A percentile compares a stretch with the other conserved stretches of the same genome.
Evolutionary conservation across 2,113 vertebrate genomes (phyloP).

Genomic region (Capricornis sumatraensis): DNA sequence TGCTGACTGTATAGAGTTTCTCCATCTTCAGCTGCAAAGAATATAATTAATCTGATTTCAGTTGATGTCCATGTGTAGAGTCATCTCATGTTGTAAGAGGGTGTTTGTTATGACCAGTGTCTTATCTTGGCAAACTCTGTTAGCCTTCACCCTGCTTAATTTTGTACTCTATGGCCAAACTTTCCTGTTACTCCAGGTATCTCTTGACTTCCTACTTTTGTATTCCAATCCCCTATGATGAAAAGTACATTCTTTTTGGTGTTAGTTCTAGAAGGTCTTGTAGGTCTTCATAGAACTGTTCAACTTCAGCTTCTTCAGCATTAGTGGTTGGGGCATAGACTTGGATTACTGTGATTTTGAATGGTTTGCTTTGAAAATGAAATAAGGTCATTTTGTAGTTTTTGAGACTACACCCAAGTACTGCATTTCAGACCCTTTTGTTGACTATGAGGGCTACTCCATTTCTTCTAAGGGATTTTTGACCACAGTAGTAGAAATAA

Average conservation of each 20-base stretch:
- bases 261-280: background rate
- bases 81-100: background rate
- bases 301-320: background rate
- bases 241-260: background rate
- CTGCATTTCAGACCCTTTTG: background rate
- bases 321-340: background rate
- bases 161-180: background rate
- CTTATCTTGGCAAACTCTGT: background rate
- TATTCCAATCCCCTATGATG: background rate
- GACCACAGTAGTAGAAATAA: background rate
- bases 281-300: background rate
- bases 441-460: background rate
- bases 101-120: background rate
- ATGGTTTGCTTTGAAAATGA: background rate
- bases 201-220: background rate
- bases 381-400: background rate
- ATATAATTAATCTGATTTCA: background rate
- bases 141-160: background rate
- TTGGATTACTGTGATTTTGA: background rate
- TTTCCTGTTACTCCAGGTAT: background rate
- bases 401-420: background rate
- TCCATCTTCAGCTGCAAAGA: background rate
- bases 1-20: background rate
- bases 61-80: background rate
- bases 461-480: background rate